These are phyloP conservation scores for Balanococcus diminutus DNA, from an alignment of 2,888 invertebrate genomes.

Conservation along the genomic window DNA sequence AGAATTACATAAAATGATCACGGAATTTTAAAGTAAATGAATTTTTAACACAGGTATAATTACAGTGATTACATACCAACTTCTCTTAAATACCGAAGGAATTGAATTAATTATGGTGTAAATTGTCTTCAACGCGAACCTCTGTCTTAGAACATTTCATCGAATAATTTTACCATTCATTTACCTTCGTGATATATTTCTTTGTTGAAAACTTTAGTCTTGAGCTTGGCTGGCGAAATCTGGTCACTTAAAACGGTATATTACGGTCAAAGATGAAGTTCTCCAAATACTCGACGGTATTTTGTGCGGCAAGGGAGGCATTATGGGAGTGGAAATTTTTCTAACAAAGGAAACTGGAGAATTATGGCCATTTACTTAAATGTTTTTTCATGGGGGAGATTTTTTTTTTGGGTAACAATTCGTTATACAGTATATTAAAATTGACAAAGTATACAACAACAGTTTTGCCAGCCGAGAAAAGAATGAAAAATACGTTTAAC, in stretches of 20 bases:
- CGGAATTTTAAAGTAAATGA: no score
- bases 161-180: neutral
- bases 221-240: neutral
- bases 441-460: constrained; percentile 22
- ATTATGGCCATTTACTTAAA: neutral
- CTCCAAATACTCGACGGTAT: neutral
- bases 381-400: neutral
- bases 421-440: neutral
- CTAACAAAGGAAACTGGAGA: neutral
- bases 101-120: no score
- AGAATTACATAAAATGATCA: no score
- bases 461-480: neutral
- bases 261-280: constrained; percentile 2
- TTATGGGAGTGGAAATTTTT: neutral
- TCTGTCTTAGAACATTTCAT: no score
- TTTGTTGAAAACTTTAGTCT: neutral
- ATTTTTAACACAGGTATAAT: no score
- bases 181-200: neutral
- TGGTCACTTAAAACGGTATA: neutral
- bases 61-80: no score
- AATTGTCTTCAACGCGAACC: no score
- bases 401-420: neutral
- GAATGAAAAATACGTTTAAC: constrained; percentile 23
- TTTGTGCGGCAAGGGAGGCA: neutral
- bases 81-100: no score